Conservation (phyloP, 2,888 invertebrate genomes). For the Acanthoscelides obtectus region DNA sequence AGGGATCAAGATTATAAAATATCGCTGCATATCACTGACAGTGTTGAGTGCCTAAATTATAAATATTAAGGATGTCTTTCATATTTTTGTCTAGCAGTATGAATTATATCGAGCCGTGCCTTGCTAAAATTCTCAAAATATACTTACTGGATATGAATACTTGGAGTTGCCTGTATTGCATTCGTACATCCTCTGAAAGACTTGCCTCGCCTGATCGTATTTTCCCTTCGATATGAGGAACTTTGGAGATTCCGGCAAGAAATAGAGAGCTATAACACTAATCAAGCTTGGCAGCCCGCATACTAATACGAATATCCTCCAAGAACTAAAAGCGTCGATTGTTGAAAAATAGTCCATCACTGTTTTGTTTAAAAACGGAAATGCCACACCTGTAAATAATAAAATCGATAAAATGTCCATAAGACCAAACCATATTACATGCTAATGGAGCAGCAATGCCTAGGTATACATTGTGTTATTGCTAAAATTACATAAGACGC, state of each 20-base stretch:
- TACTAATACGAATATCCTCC: slow-evolving; percentile 61
- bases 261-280: slow-evolving; percentile 50
- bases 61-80: too few relatives aligned
- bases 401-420: too few relatives aligned
- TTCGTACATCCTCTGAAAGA: slow-evolving; percentile 54
- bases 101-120: too few relatives aligned
- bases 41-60: too few relatives aligned
- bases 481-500: too few relatives aligned
- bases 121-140: too few relatives aligned
- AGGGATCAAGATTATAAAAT: too few relatives aligned
- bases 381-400: slow-evolving; percentile 46
- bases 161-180: slow-evolving; percentile 51
- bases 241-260: slow-evolving; percentile 57
- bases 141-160: slow-evolving; percentile 50
- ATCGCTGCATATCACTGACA: too few relatives aligned
- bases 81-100: too few relatives aligned
- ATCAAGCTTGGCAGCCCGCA: slow-evolving; percentile 56
- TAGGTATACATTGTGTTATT: too few relatives aligned
- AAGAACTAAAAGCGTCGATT: slow-evolving; percentile 51
- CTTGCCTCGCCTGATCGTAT: slow-evolving; percentile 50
- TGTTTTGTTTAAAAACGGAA: slow-evolving; percentile 43
- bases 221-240: slow-evolving; percentile 52
- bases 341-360: slow-evolving; percentile 34
- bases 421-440: too few relatives aligned
- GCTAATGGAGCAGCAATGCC: too few relatives aligned